Percentiles rank a stretch among this genome's conserved stretches.
phyloP scores from a whole-genome alignment of 2,113 vertebrate species.

The Hyla sarda region DNA sequence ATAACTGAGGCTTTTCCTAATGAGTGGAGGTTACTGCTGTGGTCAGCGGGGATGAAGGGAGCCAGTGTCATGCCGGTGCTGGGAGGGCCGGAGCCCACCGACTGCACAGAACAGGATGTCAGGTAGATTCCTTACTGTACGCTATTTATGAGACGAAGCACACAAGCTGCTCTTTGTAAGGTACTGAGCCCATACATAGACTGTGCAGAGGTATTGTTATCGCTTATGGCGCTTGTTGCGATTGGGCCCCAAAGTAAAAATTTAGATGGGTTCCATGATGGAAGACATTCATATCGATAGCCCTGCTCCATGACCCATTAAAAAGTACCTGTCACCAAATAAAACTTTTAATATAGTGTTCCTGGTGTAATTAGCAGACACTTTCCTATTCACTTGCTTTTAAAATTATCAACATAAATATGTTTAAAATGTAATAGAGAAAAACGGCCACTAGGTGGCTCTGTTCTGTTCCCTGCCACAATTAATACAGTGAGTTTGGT shows the following conservation, averaged over 20 bases:
- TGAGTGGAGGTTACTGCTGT: conserved; percentile 39
- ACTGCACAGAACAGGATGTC: conserved; percentile 59
- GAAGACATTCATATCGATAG: too few species aligned
- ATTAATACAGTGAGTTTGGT: too few species aligned
- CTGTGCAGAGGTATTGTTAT: not conserved
- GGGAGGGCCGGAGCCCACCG: conserved; percentile 49
- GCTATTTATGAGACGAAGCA: not conserved
- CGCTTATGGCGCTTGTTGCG: not conserved
- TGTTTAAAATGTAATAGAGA: too few species aligned
- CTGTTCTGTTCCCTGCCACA: too few species aligned
- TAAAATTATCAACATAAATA: too few species aligned
- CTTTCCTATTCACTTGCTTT: too few species aligned
- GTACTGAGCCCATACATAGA: not conserved
- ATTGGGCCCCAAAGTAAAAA: not conserved
- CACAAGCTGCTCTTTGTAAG: conserved; percentile 20
- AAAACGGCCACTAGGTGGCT: too few species aligned
- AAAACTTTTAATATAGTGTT: too few species aligned
- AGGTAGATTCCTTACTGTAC: conserved; percentile 24
- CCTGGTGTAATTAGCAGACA: too few species aligned
- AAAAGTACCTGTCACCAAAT: too few species aligned
- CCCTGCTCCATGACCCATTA: not conserved
- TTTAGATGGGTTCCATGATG: too few species aligned
- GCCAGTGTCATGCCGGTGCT: conserved; percentile 25
- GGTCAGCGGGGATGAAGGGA: conserved; percentile 33
- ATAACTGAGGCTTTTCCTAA: conserved; percentile 53